Evolutionary conservation across 2,113 vertebrate species (phyloP), one percentile per base, ranked within the genome.

Genomic region (Carlito syrichta): DNA sequence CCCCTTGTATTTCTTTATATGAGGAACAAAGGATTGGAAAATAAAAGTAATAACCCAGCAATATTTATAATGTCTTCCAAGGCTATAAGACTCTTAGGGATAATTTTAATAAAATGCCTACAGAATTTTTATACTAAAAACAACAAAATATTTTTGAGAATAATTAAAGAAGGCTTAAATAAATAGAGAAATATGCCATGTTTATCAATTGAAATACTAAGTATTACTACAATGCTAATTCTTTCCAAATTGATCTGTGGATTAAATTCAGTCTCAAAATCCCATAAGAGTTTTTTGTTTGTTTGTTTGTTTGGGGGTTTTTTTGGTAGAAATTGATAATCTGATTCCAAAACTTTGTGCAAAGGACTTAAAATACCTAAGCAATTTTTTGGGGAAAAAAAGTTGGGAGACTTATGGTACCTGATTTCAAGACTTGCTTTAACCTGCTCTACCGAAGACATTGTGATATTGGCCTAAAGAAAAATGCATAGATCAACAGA

Each of bases 311-410:
- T 90, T 56, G 11, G 19, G n/a, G n/a, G n/a, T 40, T 38, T 43
- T 35, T 77, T 90, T 56, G 11, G 19, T 77, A 74, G 22, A 79
- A 88, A 73, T 62, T 20, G 11, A 3, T 25, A 73, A 78, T n/a
- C 43, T 78, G 35, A 92, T 88, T 89, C 40, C 81, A 89, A 94
- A 89, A 86, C 60, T 68, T 74, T 84, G 22, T 91, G 85, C 43
- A 58, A 68, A 97, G 43, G 7, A 52, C 48, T 96, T 96, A 68
- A 94, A 89, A 60, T 45, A 78, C 60, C 16, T 32, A 56, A 81
- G 45, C 35, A 68, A 66, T 62, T 92, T 88, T 88, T 35, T 3
- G 63, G 60, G 66, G 92, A 6, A 86, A 76, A 14, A 50, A 82
- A 84, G n/a, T n/a, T 50, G 63, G 11, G 69, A 50, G 40, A 56